A percentile compares a stretch with the other conserved stretches of the same genome.
phyloP scores from a whole-genome alignment of 2,888 invertebrate species.

The Tetragonula carbonaria region DNA sequence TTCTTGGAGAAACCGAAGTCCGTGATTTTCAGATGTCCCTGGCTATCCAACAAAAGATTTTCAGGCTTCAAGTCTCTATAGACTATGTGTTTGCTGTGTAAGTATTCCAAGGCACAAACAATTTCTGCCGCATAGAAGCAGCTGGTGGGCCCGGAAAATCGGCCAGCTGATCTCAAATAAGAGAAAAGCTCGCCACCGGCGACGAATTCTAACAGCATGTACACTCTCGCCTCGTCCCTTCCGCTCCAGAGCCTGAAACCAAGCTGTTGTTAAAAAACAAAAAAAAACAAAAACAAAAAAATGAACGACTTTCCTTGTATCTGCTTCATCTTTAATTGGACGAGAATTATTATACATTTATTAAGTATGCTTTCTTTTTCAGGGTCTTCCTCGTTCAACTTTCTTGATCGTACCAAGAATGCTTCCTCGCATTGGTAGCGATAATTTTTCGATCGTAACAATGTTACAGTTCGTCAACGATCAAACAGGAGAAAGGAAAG shows the following conservation, averaged over 20 bases:
- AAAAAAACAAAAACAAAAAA: not conserved
- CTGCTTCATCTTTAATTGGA: constrained; percentile 31
- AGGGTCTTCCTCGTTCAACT: constrained; percentile 22
- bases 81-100: constrained; percentile 95
- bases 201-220: constrained; percentile 98
- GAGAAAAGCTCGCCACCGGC: constrained; percentile 99
- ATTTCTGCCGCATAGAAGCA: constrained; percentile 98
- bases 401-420: constrained; percentile 34
- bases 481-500: constrained; percentile 23
- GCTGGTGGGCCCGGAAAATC: constrained; percentile 93
- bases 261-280: not conserved
- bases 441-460: not conserved
- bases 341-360: not conserved
- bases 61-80: constrained; percentile 97
- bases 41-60: constrained; percentile 95
- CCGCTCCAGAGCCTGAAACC: constrained; percentile 93
- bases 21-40: constrained; percentile 98
- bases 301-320: constrained; percentile 26
- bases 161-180: constrained; percentile 95
- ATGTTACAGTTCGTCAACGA: constrained; percentile 1
- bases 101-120: constrained; percentile 95
- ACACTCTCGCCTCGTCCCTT: constrained; percentile 95
- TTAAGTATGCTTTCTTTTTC: constrained; percentile 53
- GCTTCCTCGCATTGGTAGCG: constrained; percentile 10
- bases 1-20: constrained; percentile 99